Evolutionary conservation across 2,888 invertebrate genomes (phyloP), one percentile per base, ranked within the genome.

Genomic region (Clunio marinus): DNA sequence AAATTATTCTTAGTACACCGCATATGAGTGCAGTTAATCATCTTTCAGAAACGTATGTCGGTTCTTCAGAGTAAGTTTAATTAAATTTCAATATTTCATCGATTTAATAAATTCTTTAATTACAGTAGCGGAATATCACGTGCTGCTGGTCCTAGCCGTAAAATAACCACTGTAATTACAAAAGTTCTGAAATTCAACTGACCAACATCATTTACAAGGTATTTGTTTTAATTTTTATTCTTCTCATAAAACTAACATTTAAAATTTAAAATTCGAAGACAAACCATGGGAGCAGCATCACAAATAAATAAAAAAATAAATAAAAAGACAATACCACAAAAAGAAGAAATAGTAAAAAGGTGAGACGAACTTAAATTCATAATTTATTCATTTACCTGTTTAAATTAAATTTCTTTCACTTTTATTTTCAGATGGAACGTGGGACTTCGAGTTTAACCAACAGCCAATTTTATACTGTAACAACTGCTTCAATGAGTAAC

Each of bases 401-500:
- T n/a, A n/a, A n/a, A n/a, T n/a, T n/a, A n/a, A n/a, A n/a, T n/a
- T n/a, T n/a, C n/a, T n/a, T n/a, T n/a, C n/a, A n/a, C n/a, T n/a
- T n/a, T n/a, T n/a, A n/a, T n/a, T n/a, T n/a, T n/a, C 17, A 79
- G 78, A 69, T 74, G 72, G 78, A 78, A 72, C 75, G 79, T 35
- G 79, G 78, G 10, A 73, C 70, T 74, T 77, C 74, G 74, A 82
- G 71, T 78, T 77, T 77, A n/a, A n/a, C n/a, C n/a, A 74, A 77
- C 71, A 83, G 83, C 71, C 84, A 84, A 71, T 85, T 84, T 84
- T 85, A 85, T 75, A 83, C 84, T 8, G 76, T 81, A 0, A 74
- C 76, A 17, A 73, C 55, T n/a, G 51, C 66, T 22, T 55, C 73
- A 7, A 37, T 46, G 2, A 37, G 41, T 8, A 68, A 41, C 32